Evolutionary conservation across 2,888 invertebrate species (phyloP), one percentile per base, ranked within the genome.

Genomic region (Patella pellucida): DNA sequence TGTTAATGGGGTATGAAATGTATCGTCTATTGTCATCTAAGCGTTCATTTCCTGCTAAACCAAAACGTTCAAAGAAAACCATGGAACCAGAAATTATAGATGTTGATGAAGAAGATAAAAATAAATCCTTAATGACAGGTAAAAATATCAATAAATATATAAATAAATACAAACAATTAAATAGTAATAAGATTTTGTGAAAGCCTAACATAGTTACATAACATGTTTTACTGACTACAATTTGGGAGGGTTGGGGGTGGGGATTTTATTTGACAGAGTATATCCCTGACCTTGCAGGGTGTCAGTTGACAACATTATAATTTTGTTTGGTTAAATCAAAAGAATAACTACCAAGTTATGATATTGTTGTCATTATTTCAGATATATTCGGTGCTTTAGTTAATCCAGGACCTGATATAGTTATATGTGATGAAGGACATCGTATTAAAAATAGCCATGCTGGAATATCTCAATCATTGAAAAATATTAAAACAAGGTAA

Each of bases 361-460:
- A 62, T 62, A 11, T 62, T 62, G n/a, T 62, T 73, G n/a, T 70
- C 23, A 51, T 68, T 71, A 23, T 79, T 81, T 27, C 78, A 90
- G 90, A 85, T 77, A 87, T 90, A 71, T 87, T 89, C 76, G 85
- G 85, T 69, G 88, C 89, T 9, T 81, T 91, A 73, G 85, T 89
- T 67, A 87, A 85, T 76, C 91, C 90, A n/a, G 90, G 90, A n/a
- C 90, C 90, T 51, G 91, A 91, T 76, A 82, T 91, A 31, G 88
- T 91, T 14, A 86, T 91, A 19, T 91, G 91, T 86, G 91, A 91
- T 80, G 91, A 91, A 82, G 91, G 99, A 0, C 99, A 99, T 91
- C 93, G 98, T 27, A 99, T 99, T 82, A 99, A 99, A 91, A 99
- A 99, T 91, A 96, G 97, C 0, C 97, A 97, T 88, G 98, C 99